Evolutionary conservation across 2,888 invertebrate species (phyloP), one percentile per base, ranked within the genome.

Genomic region (Sipha maydis): DNA sequence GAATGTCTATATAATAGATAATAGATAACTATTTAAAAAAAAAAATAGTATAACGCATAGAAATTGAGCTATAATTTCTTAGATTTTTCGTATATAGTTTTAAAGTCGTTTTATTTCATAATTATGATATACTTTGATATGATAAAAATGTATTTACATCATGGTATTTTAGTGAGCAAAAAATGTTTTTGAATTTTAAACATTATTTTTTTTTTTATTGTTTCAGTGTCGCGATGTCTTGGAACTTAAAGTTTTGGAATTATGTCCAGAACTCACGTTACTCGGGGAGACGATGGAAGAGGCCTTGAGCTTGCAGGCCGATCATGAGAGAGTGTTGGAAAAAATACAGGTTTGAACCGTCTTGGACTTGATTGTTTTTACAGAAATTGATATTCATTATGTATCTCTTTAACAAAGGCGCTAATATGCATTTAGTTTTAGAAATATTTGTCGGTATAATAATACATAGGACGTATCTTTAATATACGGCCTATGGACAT

Each of bases 171-270:
- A 14, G 48, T 14, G 14, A 48, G 1, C 48, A 48, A 11, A 48
- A 0, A 48, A 14, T 48, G 3, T 61, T 61, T 61, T 25, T 5
- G 61, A 48, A 48, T 48, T 3, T 48, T 14, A 48, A 48, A 48
- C 48, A 14, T 48, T 11, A 0, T 14, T 11, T 48, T 48, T 14
- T 48, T 48, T 14, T 48, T 2, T 61, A 9, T 25, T 91, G 90
- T 93, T 94, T 31, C 93, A 97, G 97, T 96, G 95, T 91, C 95
- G 95, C 91, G 96, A 96, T 91, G 95, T 95, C 94, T 93, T 97
- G 90, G 95, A 96, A 91, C 93, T 97, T 91, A 96, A 97, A 92
- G 95, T 97, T 90, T 94, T 97, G 91, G 97, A 97, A 92, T 94
- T 97, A 91, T 95, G 95, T 90, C 97, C 97, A 78, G 95, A 95